phyloP scores from a whole-genome alignment of 2,113 vertebrate genomes.

The Ictalurus punctatus region DNA sequence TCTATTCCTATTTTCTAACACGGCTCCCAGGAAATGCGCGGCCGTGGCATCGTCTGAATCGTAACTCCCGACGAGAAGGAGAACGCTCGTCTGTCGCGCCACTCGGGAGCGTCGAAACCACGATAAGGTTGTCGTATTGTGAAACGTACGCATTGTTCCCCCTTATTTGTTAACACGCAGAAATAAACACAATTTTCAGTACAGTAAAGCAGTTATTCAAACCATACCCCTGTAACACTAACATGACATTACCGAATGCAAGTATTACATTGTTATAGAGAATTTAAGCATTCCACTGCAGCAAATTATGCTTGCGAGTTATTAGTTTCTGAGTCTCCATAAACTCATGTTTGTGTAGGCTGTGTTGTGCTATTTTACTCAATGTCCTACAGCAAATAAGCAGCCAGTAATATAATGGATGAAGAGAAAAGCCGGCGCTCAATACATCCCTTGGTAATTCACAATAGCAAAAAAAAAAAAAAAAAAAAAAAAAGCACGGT shows the following conservation, averaged over 20 bases:
- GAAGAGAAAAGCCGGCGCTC: slow-evolving; percentile 5
- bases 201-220: background rate
- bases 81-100: background rate
- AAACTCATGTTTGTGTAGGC: slow-evolving; percentile 20
- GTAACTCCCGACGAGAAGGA: background rate
- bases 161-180: background rate
- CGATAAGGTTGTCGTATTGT: background rate
- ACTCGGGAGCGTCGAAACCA: background rate
- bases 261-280: slow-evolving; percentile 20
- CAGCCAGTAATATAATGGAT: slow-evolving; percentile 21
- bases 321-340: slow-evolving; percentile 16
- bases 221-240: background rate
- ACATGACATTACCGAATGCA: background rate
- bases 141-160: background rate
- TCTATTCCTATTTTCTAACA: background rate
- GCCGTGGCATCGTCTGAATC: background rate
- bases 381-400: slow-evolving; percentile 27
- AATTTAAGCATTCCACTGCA: background rate
- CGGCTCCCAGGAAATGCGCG: background rate
- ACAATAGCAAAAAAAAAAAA: too few species aligned
- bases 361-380: slow-evolving; percentile 14
- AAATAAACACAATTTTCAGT: slow-evolving; percentile 8
- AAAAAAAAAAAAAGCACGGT: background rate
- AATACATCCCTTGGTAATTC: background rate
- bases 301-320: background rate